Base-by-base conservation (phyloP, 2,888 invertebrate genomes). In the Drosophila diplacantha region DNA sequence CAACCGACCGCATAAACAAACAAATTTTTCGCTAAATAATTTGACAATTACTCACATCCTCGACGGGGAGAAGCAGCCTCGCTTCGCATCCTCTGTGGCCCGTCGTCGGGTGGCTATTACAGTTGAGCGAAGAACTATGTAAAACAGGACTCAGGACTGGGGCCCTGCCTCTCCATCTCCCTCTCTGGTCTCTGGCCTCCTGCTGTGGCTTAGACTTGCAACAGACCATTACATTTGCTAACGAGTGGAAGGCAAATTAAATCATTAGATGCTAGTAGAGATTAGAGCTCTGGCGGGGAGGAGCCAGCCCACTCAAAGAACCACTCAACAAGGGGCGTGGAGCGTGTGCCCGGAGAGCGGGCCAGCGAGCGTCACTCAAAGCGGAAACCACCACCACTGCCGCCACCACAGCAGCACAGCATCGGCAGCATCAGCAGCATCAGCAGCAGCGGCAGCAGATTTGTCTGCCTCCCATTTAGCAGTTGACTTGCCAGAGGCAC, bases 231-330 rank as follows among this genome's bases (percentile, higher is more conserved):
- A 86, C 86, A 85, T 83, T 79, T 85, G 80, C 85, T 85, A 87
- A 87, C 87, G 87, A 87, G 86, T 83, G 83, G 85, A 83, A 81
- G 85, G 84, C 86, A 87, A 87, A 88, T 87, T 88, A 87, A 87
- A 88, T 87, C 87, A 87, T 87, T 87, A 88, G 86, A 85, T 84
- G 75, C 79, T 85, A 81, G 73, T 68, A 69, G 68, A 79, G 78
- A 79, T 79, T 74, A 79, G 66, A 53, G 63, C 55, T 41, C 54
- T 32, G 49, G 9, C 58, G 55, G 50, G 72, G 65, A 67, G 78
- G 73, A 72, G 72, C 66, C 68, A 74, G 47, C 20, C 35, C 71
- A 71, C 74, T 74, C 77, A 74, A 70, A 67, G 46, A 67, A 39
- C 20, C 79, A 72, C 76, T 79, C 83, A 72, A 65, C 64, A 63